A percentile compares a stretch with the other conserved stretches of the same genome.
phyloP scores from a whole-genome alignment of 2,797 vertebrate species.

The Microchirus variegatus region DNA sequence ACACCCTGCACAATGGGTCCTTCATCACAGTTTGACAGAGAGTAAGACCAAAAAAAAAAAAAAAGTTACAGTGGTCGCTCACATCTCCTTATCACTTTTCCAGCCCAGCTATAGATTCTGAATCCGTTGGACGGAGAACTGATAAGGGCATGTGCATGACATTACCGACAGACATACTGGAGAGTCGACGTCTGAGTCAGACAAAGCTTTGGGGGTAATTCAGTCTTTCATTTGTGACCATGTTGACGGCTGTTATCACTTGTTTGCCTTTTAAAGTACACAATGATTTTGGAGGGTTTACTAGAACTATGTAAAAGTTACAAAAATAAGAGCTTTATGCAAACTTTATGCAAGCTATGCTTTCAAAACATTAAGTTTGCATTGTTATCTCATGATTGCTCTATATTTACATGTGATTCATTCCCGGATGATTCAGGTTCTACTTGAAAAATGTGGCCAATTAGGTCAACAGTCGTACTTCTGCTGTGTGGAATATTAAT shows the following conservation, averaged over 20 bases:
- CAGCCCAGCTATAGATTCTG: conserved; percentile 93
- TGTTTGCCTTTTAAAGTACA: conserved; percentile 1
- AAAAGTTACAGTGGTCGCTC: conserved; percentile 79
- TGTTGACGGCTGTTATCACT: conserved; percentile 10
- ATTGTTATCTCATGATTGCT: conserved; percentile 6
- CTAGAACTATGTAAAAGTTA: neutral
- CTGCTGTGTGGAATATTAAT: conserved; percentile 1
- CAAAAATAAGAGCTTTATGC: neutral
- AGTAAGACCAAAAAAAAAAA: too few species aligned
- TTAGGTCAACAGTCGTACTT: neutral
- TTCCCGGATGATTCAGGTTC: neutral
- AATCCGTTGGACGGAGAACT: conserved; percentile 99
- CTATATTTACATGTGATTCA: neutral
- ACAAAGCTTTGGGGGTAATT: conserved; percentile 27
- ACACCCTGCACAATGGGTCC: conserved; percentile 4
- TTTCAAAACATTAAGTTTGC: neutral
- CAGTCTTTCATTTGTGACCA: conserved; percentile 3
- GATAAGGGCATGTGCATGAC: conserved; percentile 94
- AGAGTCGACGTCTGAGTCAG: conserved; percentile 44
- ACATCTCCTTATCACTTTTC: conserved; percentile 99
- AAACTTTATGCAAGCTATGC: neutral
- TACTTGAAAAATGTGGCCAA: neutral
- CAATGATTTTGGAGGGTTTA: neutral
- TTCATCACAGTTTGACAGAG: conserved; percentile 17
- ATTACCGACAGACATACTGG: conserved; percentile 60